These are phyloP conservation scores for Drosophila ananassae DNA, from an alignment of 1,140 invertebrate genomes.

Conservation along the genomic window DNA sequence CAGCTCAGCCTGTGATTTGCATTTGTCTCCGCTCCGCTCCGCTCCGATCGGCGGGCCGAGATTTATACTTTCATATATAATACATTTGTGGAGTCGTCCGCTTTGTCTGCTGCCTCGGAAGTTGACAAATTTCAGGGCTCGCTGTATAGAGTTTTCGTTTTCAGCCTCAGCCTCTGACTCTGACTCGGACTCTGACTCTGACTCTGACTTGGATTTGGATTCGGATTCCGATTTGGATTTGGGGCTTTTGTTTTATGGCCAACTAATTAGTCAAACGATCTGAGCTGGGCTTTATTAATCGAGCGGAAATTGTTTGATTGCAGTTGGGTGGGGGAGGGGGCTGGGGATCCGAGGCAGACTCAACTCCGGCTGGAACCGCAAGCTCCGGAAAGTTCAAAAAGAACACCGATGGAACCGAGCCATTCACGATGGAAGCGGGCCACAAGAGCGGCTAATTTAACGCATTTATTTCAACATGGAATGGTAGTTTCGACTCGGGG, in stretches of 20 bases:
- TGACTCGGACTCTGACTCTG: not conserved
- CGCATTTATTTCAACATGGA: slow-evolving; percentile 71
- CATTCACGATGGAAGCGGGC: slow-evolving; percentile 23
- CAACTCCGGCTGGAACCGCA: slow-evolving; percentile 30
- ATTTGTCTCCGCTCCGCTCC: slow-evolving; percentile 26
- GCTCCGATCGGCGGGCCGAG: slow-evolving; percentile 26
- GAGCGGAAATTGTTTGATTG: slow-evolving; percentile 73
- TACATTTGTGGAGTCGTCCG: slow-evolving; percentile 24
- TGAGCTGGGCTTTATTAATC: slow-evolving; percentile 58
- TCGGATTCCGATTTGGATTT: not conserved
- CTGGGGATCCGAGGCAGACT: not conserved
- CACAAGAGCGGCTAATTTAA: slow-evolving; percentile 73
- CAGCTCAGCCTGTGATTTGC: slow-evolving; percentile 69
- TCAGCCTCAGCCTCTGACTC: no score
- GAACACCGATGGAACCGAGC: slow-evolving; percentile 22
- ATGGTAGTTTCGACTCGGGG: slow-evolving; percentile 39
- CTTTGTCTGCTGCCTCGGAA: slow-evolving; percentile 41
- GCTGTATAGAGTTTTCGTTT: slow-evolving; percentile 49
- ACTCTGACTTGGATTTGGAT: not conserved
- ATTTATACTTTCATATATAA: slow-evolving; percentile 59
- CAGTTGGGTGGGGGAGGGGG: not conserved
- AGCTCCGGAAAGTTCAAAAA: slow-evolving; percentile 19
- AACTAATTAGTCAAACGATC: slow-evolving; percentile 66
- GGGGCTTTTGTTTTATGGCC: slow-evolving; percentile 34
- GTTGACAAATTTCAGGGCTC: slow-evolving; percentile 58